Conservation (phyloP, 2,113 vertebrate species). For the Daboia siamensis region DNA sequence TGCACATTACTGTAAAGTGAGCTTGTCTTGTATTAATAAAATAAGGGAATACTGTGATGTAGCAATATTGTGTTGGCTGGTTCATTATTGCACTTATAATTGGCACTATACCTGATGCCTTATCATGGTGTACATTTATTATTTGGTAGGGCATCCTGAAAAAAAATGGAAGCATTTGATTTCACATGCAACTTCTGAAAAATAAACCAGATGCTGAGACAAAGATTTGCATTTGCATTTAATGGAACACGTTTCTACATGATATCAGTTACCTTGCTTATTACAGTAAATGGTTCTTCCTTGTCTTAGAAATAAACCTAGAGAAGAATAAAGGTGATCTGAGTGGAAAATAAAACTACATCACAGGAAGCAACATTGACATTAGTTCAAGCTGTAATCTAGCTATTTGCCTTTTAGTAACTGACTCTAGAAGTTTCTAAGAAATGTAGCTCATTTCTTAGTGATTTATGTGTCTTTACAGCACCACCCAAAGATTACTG, state of each 20-base stretch:
- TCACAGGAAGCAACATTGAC: neutral
- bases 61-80: neutral
- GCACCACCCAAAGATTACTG: neutral
- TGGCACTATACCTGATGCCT: neutral
- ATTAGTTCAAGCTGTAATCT: neutral
- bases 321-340: neutral
- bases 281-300: neutral
- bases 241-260: neutral
- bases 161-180: neutral
- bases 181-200: neutral
- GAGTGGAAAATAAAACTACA: neutral
- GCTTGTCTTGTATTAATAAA: neutral
- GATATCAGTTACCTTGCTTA: neutral
- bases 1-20: neutral
- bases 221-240: neutral
- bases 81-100: neutral
- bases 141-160: neutral
- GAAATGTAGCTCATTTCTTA: neutral
- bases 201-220: neutral
- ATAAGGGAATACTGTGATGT: neutral
- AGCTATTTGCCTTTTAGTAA: neutral
- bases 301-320: neutral
- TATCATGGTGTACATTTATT: neutral
- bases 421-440: neutral
- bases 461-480: neutral